Base-by-base conservation (phyloP, 2,888 invertebrate genomes). In the Eulithis testata region DNA sequence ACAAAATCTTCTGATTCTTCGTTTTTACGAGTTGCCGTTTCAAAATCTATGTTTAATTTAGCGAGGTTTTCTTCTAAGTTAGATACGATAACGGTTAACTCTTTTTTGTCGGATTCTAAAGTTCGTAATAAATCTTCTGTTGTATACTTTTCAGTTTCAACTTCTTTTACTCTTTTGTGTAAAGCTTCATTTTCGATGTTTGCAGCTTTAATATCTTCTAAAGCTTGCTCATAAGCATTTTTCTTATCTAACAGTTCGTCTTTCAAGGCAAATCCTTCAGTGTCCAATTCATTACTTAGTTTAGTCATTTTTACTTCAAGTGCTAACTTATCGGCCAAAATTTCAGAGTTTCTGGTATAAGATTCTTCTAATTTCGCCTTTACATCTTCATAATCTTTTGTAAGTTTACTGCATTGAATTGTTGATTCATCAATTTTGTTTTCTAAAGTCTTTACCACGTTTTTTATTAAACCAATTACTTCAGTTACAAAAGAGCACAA, bases 181-280 rank as follows among this genome's bases (percentile, higher is more conserved):
- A 72, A 60, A 14, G 68, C 55, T 57, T 71, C 63, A 57, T 72
- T 75, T 62, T 73, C 73, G 50, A 53, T 66, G 68, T 72, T 67
- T 12, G 63, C 11, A 11, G 68, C 31, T 60, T 75, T 68, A 12
- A 67, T 47, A 27, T 68, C 58, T 37, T 72, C 62, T 43, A 73
- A 53, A 8, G 70, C 68, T 36, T 56, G 63, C 12, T 67, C 53
- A 50, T 57, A 63, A 14, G 51, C 52, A 37, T 55, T 64, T 14
- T n/a, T 12, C 36, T 54, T 55, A 56, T 63, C 43, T 11, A 49
- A 21, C 11, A 63, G n/a, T 56, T 63, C 44, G 21, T 60, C 54
- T 11, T 57, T 61, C 11, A 65, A 49, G 5, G 40, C 57, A 0
- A 27, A 52, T 65, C 14, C 52, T 11, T 56, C 31, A 47, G 45